phyloP scores from a whole-genome alignment of 2,888 invertebrate species.

The Drosophila subsilvestris region DNA sequence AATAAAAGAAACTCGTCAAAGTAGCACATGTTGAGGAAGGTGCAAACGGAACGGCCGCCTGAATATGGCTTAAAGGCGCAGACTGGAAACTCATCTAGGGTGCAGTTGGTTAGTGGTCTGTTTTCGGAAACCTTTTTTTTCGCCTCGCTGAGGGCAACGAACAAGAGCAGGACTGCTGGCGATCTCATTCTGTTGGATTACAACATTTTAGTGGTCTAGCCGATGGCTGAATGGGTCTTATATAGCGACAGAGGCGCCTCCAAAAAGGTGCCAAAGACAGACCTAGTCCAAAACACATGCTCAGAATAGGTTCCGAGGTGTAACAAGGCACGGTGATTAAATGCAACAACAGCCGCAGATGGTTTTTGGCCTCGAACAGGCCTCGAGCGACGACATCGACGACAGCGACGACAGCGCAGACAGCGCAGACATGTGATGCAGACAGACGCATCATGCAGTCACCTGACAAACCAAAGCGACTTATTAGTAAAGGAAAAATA shows the following conservation, averaged over 20 bases:
- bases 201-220: neutral
- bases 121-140: too few relatives aligned
- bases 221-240: conserved; percentile 9
- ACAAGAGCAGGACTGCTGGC: neutral
- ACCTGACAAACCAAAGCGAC: conserved; percentile 55
- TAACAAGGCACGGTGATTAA: conserved; percentile 33
- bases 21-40: conserved; percentile 38
- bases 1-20: conserved; percentile 3
- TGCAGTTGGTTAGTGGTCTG: neutral
- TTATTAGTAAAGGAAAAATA: conserved; percentile 47
- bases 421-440: conserved; percentile 54
- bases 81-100: neutral
- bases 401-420: conserved; percentile 15
- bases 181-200: conserved; percentile 28
- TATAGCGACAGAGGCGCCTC: conserved; percentile 22
- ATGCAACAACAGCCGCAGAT: conserved; percentile 45
- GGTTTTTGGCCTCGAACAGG: conserved; percentile 58
- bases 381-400: conserved; percentile 2
- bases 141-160: neutral
- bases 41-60: conserved; percentile 18
- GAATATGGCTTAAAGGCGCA: conserved; percentile 16
- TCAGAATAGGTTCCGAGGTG: conserved; percentile 13
- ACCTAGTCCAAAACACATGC: neutral
- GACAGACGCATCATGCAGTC: conserved; percentile 48
- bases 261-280: neutral